Evolutionary conservation across 2,113 vertebrate genomes (phyloP).

Genomic region (Bufo bufo): DNA sequence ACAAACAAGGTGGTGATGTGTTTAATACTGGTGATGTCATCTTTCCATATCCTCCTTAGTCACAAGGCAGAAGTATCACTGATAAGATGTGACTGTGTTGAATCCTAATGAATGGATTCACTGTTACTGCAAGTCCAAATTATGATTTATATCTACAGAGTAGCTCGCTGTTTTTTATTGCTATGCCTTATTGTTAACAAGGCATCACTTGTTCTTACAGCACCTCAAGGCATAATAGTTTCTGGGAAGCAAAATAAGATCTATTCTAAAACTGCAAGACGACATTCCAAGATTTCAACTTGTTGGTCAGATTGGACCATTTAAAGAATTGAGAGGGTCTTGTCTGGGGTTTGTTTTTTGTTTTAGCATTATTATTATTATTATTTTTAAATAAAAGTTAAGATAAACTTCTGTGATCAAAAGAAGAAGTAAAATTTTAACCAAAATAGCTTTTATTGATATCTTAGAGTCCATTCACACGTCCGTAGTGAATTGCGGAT

Average conservation of each 20-base stretch:
- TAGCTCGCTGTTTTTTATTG: slow-evolving; percentile 73
- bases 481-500: too few species aligned
- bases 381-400: slow-evolving; percentile 26
- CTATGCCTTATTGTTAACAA: slow-evolving; percentile 85
- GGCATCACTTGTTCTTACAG: slow-evolving; percentile 85
- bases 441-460: neutral
- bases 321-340: slow-evolving; percentile 61
- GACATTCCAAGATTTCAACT: slow-evolving; percentile 82
- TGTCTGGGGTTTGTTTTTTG: neutral
- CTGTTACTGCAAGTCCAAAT: slow-evolving; percentile 86
- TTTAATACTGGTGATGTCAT: slow-evolving; percentile 92
- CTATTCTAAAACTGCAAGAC: slow-evolving; percentile 85
- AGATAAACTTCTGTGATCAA: neutral
- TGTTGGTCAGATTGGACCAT: slow-evolving; percentile 73
- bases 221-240: slow-evolving; percentile 84
- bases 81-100: slow-evolving; percentile 88
- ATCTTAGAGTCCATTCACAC: too few species aligned
- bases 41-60: slow-evolving; percentile 82
- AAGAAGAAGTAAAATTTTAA: neutral
- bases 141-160: slow-evolving; percentile 96
- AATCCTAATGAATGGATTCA: slow-evolving; percentile 87
- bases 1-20: slow-evolving; percentile 94
- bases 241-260: slow-evolving; percentile 90
- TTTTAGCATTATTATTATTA: neutral
- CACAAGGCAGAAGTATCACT: slow-evolving; percentile 86